Evolutionary conservation across 2,888 invertebrate species (phyloP), one percentile per base, ranked within the genome.

Genomic region (Ptilodon capucinus): DNA sequence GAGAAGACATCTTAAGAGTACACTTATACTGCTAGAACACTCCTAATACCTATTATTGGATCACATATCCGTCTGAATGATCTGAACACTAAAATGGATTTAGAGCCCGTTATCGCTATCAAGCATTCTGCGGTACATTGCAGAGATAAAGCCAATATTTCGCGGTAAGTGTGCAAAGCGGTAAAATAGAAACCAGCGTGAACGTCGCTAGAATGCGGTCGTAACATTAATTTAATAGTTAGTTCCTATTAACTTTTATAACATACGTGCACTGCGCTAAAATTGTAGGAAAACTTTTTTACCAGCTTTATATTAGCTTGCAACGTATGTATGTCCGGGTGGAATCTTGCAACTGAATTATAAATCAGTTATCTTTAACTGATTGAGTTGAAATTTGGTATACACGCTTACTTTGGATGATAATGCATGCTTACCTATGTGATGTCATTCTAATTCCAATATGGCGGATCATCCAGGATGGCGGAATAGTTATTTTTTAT

Each of bases 211-310:
- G 14, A 23, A 30, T n/a, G 21, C 34, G n/a, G n/a, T 41, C 23
- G 18, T 23, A 41, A 42, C 39, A 42, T 52, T 57, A 51, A 44
- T 59, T 50, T 55, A 32, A 51, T 47, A 44, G 21, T 51, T 52
- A 50, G 38, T 60, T 51, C 35, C 48, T 46, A 54, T 57, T 57
- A 54, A 60, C 48, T 53, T 54, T 30, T 13, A 30, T 13, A 4
- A 13, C 13, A 7, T 1, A n/a, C n/a, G 30, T 13, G n/a, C 2
- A 13, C 5, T 28, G 3, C 30, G 30, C 13, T 30, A 30, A n/a
- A 25, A 13, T 13, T 30, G 30, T 30, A n/a, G n/a, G 30, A 3
- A 13, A n/a, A 13, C 30, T 13, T n/a, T n/a, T n/a, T n/a, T n/a
- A n/a, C n/a, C n/a, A n/a, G n/a, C n/a, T n/a, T n/a, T n/a, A n/a